Base-by-base conservation (phyloP, 2,797 vertebrate species). In the Cryptoprocta ferox region DNA sequence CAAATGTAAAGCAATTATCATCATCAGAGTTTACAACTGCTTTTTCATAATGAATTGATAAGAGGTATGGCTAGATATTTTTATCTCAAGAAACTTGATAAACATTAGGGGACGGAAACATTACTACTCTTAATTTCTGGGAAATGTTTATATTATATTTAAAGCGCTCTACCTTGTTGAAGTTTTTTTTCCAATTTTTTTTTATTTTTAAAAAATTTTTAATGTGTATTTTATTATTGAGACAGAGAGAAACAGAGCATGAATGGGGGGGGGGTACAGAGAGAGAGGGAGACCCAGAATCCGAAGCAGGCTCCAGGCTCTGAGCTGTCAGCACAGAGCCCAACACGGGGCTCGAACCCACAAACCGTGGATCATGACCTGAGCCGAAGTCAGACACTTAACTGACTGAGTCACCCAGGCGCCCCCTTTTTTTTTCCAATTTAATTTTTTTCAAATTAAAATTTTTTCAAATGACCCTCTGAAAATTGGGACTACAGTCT, bases 51-150 rank as follows among this genome's bases (percentile, higher is more conserved):
- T 76, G 59, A 91, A 70, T 24, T 95, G 48, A 48, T 79, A 91
- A 68, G 26, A 65, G 19, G 13, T 81, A 76, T 61, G 59, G 65
- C 79, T 81, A 80, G 21, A 56, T 90, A 45, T 61, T 73, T 93
- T 80, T 84, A 66, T 80, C 37, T 80, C 18, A 96, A 93, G 85
- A 94, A 92, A 95, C 5, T 78, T 87, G 56, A 56, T 93, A 87
- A 87, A 26, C 45, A 26, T 30, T 89, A 18, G 53, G 12, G 13
- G 19, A 80, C 53, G 71, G 56, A 85, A 82, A 73, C n/a, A 71
- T 82, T 70, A 3, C 37, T 75, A 56, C 24, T 86, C 50, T 93
- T 59, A 63, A 79, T 88, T 91, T 94, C 45, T 89, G 35, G 66
- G 50, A 89, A 76, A 70, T 86, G 15, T 85, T 81, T 89, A 63